phyloP scores from a whole-genome alignment of 2,113 vertebrate genomes.

The Muntiacus reevesi region DNA sequence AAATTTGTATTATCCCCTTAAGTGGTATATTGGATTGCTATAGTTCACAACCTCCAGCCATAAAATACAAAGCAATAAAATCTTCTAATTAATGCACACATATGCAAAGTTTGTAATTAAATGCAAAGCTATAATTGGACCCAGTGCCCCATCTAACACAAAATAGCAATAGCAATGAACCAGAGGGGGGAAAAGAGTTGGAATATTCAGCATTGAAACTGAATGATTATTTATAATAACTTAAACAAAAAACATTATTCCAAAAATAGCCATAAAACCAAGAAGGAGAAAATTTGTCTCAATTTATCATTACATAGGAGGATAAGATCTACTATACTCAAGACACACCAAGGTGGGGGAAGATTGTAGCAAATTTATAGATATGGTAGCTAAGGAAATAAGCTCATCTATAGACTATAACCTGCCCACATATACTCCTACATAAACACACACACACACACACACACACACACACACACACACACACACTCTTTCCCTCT shows the following conservation, averaged over 20 bases:
- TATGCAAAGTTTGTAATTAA: slow-evolving; percentile 62
- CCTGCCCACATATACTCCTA: background rate
- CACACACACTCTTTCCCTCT: background rate
- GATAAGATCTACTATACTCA: slow-evolving; percentile 63
- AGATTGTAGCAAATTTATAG: slow-evolving; percentile 59
- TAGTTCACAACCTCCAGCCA: slow-evolving; percentile 58
- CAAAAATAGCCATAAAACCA: slow-evolving; percentile 60
- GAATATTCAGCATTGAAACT: slow-evolving; percentile 50
- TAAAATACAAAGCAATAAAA: slow-evolving; percentile 67
- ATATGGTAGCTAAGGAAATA: slow-evolving; percentile 27
- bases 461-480: background rate
- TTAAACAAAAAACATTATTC: slow-evolving; percentile 62
- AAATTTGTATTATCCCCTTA: slow-evolving; percentile 73
- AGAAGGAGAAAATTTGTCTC: slow-evolving; percentile 64
- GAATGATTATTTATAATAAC: slow-evolving; percentile 62
- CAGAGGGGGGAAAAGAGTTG: background rate
- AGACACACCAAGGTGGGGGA: slow-evolving; percentile 30
- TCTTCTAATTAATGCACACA: slow-evolving; percentile 66
- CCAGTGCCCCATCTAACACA: slow-evolving; percentile 17
- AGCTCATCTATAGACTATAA: slow-evolving; percentile 56
- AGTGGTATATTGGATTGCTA: slow-evolving; percentile 61
- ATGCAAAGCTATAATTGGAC: slow-evolving; percentile 49
- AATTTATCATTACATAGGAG: slow-evolving; percentile 67
- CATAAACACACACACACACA: slow-evolving; percentile 52
- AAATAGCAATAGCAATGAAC: slow-evolving; percentile 35